phyloP scores from a whole-genome alignment of 2,888 invertebrate species.

The Pyrrhosoma nymphula region DNA sequence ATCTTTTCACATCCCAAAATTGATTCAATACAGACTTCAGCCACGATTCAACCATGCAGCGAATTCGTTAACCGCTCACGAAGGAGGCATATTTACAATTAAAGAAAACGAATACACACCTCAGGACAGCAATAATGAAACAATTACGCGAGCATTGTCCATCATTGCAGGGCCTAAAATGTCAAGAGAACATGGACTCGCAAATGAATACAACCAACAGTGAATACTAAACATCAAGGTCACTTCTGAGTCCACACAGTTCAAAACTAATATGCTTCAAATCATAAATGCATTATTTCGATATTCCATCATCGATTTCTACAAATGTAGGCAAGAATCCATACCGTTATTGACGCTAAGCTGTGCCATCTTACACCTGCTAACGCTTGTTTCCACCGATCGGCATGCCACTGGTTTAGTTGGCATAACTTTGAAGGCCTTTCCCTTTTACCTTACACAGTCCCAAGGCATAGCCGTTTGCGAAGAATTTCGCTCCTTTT shows the following conservation, averaged over 20 bases:
- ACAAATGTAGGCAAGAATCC: neutral
- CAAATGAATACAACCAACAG: neutral
- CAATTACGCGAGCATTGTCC: too few relatives aligned
- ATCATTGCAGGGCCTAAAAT: too few relatives aligned
- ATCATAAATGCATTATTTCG: neutral
- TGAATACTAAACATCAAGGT: neutral
- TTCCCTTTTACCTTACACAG: neutral
- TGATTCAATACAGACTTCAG: too few relatives aligned
- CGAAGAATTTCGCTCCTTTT: neutral
- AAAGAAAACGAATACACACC: too few relatives aligned
- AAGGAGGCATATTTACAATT: too few relatives aligned
- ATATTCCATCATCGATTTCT: neutral
- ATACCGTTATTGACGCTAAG: too few relatives aligned
- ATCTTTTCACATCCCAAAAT: too few relatives aligned
- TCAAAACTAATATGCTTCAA: too few relatives aligned
- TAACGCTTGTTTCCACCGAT: neutral
- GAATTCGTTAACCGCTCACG: too few relatives aligned
- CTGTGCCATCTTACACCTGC: neutral
- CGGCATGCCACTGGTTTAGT: neutral
- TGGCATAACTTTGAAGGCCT: constrained; percentile 32
- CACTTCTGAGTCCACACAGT: neutral
- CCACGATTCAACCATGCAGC: too few relatives aligned
- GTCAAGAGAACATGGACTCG: neutral
- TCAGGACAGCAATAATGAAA: too few relatives aligned
- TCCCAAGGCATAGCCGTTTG: neutral